A percentile compares a stretch with the other conserved stretches of the same genome.
Conservation (phyloP, 2,797 vertebrate genomes). For the Sarcophilus harrisii region DNA sequence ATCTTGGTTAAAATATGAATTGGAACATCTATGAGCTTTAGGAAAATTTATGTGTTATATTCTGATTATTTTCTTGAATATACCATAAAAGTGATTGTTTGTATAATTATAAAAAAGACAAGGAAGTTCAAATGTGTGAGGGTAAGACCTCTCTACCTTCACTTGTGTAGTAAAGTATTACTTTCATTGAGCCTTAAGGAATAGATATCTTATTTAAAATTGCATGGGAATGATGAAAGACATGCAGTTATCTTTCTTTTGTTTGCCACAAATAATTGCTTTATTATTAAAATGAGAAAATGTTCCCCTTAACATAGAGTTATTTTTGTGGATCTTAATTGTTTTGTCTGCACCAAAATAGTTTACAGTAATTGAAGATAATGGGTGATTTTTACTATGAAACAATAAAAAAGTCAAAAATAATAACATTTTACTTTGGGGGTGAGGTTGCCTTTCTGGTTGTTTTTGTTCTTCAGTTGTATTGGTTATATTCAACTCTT, state of each 20-base stretch:
- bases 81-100: constrained; percentile 33
- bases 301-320: constrained; percentile 14
- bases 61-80: constrained; percentile 33
- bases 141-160: not conserved
- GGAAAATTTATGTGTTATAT: not conserved
- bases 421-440: not conserved
- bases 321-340: not conserved
- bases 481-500: not conserved
- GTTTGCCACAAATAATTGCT: constrained; percentile 41
- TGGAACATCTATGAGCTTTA: constrained; percentile 23
- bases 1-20: constrained; percentile 63
- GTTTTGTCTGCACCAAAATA: constrained; percentile 27
- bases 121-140: too few relatives aligned
- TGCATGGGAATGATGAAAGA: constrained; percentile 19
- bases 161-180: constrained; percentile 30
- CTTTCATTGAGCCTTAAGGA: constrained; percentile 46
- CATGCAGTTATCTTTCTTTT: constrained; percentile 17
- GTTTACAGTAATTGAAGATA: not conserved
- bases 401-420: not conserved
- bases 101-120: too few relatives aligned
- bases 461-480: not conserved
- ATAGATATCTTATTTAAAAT: constrained; percentile 46
- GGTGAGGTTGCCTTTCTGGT: not conserved
- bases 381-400: not conserved
- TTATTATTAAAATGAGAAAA: constrained; percentile 28